phyloP scores from a whole-genome alignment of 2,113 vertebrate genomes.

The Psophia crepitans region DNA sequence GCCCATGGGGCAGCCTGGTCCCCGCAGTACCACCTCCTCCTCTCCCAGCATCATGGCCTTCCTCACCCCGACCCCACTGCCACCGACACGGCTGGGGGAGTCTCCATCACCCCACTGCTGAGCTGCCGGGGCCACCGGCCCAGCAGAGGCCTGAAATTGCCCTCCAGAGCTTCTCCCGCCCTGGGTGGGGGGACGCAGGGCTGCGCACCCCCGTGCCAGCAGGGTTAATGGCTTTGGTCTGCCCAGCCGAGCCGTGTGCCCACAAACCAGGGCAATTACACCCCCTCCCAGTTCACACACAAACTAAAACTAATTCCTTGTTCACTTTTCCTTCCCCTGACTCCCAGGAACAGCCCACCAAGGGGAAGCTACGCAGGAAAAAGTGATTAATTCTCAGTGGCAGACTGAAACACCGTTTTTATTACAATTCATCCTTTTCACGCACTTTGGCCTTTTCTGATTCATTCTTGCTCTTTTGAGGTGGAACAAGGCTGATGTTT shows the following conservation, averaged over 20 bases:
- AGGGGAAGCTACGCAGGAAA: not conserved
- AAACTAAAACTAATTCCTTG: not conserved
- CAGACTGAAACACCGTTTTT: constrained; percentile 55
- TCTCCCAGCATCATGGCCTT: rapidly evolving
- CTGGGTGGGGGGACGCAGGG: not conserved
- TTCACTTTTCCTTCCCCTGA: not conserved
- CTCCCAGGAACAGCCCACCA: not conserved
- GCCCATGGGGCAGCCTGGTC: not conserved
- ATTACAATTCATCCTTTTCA: constrained; percentile 50
- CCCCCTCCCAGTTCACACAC: not conserved
- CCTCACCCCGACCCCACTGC: rapidly evolving
- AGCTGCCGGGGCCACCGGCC: not conserved
- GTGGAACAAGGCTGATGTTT: constrained; percentile 46
- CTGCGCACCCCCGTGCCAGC: rapidly evolving
- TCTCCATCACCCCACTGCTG: rapidly evolving
- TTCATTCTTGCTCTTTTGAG: constrained; percentile 63
- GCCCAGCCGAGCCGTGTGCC: rapidly evolving
- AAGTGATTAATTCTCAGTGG: constrained; percentile 52
- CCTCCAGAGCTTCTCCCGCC: rapidly evolving
- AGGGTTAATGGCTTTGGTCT: not conserved
- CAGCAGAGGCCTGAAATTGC: rapidly evolving
- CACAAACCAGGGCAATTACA: not conserved
- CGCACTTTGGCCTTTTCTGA: constrained; percentile 57
- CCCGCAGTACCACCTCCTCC: rapidly evolving
- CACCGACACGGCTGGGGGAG: rapidly evolving